phyloP scores from a whole-genome alignment of 2,113 vertebrate genomes.

The Ifrita kowaldi region DNA sequence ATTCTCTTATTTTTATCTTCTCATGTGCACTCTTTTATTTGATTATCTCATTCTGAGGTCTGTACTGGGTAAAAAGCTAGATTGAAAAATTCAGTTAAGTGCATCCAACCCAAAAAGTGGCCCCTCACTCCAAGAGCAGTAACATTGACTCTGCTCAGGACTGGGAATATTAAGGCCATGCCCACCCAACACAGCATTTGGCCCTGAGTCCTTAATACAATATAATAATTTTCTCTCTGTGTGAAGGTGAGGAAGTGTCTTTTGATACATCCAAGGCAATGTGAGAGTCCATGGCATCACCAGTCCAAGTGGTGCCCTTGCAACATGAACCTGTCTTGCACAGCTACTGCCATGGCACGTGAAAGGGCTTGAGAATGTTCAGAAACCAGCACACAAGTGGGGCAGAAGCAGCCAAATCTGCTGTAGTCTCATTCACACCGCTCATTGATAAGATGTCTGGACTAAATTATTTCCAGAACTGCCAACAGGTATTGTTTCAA shows the following conservation, averaged over 20 bases:
- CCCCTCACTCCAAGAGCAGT: background rate
- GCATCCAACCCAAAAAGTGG: background rate
- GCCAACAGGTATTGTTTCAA: background rate
- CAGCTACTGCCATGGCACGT: rapidly evolving
- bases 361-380: rapidly evolving
- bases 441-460: background rate
- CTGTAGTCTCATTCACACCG: background rate
- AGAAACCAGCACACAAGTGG: background rate
- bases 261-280: background rate
- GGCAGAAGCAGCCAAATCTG: background rate
- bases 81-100: background rate
- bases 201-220: background rate
- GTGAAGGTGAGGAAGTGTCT: background rate
- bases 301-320: background rate
- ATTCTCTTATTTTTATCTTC: background rate
- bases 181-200: background rate
- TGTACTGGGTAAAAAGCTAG: background rate
- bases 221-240: background rate
- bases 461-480: background rate
- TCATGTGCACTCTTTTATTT: background rate
- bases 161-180: background rate
- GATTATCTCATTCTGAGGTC: background rate
- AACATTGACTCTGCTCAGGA: background rate
- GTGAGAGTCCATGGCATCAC: background rate
- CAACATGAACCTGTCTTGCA: background rate